phyloP scores from a whole-genome alignment of 2,888 invertebrate species.

The Drosophila meridionalis region DNA sequence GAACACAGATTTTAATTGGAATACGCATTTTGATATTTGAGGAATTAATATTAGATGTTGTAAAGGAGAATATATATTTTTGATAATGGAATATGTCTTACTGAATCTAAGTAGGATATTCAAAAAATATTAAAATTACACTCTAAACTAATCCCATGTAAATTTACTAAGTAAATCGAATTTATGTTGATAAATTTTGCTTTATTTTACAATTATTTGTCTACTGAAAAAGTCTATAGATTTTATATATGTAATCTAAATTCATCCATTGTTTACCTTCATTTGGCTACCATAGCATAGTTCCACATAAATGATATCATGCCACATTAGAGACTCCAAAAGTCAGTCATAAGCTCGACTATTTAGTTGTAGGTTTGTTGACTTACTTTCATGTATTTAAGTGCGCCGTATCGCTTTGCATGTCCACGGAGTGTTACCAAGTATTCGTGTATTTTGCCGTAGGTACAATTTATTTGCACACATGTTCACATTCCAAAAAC shows the following conservation, averaged over 20 bases:
- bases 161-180: no score
- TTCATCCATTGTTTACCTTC: not conserved
- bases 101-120: not conserved
- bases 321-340: not conserved
- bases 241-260: no score
- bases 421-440: slow-evolving; percentile 39
- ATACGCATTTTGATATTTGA: slow-evolving; percentile 10
- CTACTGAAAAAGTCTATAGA: no score
- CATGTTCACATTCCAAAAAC: slow-evolving; percentile 72
- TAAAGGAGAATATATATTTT: no score
- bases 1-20: slow-evolving; percentile 62
- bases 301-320: not conserved
- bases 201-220: no score
- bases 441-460: slow-evolving; percentile 45
- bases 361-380: slow-evolving; percentile 19
- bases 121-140: no score
- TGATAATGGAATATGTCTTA: no score
- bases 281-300: not conserved
- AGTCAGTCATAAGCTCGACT: slow-evolving; percentile 6
- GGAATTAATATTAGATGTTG: not conserved
- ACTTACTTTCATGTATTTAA: slow-evolving; percentile 22
- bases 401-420: slow-evolving; percentile 50
- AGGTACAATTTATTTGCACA: slow-evolving; percentile 78
- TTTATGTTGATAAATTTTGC: no score
- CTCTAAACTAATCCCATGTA: no score